Conservation (phyloP, 1,140 invertebrate species). For the Drosophila bocqueti region DNA sequence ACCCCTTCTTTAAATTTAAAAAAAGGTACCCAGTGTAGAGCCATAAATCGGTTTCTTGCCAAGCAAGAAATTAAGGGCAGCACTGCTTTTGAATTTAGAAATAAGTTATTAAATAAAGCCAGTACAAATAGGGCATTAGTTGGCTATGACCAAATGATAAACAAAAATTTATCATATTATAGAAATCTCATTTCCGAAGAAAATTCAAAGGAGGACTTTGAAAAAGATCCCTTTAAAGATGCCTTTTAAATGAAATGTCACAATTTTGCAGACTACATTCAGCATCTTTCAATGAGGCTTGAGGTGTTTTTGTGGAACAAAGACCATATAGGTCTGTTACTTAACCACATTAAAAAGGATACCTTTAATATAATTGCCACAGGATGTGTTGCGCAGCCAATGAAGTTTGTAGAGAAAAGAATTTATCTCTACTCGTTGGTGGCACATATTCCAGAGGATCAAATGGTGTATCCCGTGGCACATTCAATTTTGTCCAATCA, state of each 20-base stretch:
- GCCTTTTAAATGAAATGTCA: not conserved
- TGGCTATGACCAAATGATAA: conserved; percentile 10
- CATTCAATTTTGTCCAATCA: too few species aligned
- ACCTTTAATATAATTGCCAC: too few species aligned
- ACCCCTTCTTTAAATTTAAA: not conserved
- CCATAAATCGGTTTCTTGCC: not conserved
- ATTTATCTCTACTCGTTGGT: too few species aligned
- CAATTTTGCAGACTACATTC: not conserved
- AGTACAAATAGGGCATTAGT: not conserved
- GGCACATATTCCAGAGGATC: too few species aligned
- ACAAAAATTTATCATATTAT: not conserved
- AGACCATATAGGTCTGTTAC: too few species aligned
- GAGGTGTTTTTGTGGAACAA: not conserved
- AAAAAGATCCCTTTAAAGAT: conserved; percentile 1
- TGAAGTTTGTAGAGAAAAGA: too few species aligned
- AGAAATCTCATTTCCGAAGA: not conserved
- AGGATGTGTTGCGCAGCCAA: too few species aligned
- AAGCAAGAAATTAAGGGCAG: too few species aligned
- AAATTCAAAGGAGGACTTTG: conserved; percentile 2
- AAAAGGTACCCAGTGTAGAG: not conserved
- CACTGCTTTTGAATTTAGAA: not conserved
- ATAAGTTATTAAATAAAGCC: not conserved
- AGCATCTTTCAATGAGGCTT: not conserved
- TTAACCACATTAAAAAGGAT: too few species aligned
- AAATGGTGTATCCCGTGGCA: too few species aligned